Base-by-base conservation (phyloP, 2,113 vertebrate species). In the Barnardius zonarius region DNA sequence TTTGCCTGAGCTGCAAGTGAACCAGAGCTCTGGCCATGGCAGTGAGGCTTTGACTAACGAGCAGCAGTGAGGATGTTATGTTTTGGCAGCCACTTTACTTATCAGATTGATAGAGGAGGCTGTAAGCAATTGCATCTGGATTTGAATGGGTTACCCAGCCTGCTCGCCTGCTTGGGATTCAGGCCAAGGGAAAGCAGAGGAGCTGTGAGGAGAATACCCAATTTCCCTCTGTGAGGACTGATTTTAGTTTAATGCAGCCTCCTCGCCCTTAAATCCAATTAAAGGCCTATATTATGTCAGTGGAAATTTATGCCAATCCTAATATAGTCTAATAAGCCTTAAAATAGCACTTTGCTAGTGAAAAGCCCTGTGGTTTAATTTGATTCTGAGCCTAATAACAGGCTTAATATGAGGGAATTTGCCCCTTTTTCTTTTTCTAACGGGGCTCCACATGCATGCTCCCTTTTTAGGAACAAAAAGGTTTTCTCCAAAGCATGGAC, bases 251-350 rank as follows among this genome's bases (percentile, higher is more conserved):
- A 98, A 98, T 97, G 96, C 97, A 97, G 97, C 97, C 97, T 98
- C 95, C 97, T 98, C 85, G 75, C 98, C 97, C 97, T 97, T 97
- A 98, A 98, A 98, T 98, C 97, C 98, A 98, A 98, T 98, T 98
- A 98, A 98, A 98, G 97, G 95, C 97, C 96, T 81, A 97, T 98
- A 98, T 98, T 98, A 98, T 98, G 98, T 98, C 98, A 98, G 97
- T 97, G 95, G 94, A 97, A 98, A 98, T 98, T 98, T 98, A 98
- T 98, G 98, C 98, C 98, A 98, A 98, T 98, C 97, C 97, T 98
- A 98, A 98, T 98, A 98, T 97, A 98, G 97, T 96, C 96, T 98
- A 98, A 98, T 98, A 98, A 98, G 97, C 97, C 98, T 98, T 98
- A 98, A 98, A 98, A 98, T 98, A 98, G 98, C 97, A 97, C 98